Conservation (phyloP, 1,140 invertebrate genomes). For the Sitophilus oryzae region DNA sequence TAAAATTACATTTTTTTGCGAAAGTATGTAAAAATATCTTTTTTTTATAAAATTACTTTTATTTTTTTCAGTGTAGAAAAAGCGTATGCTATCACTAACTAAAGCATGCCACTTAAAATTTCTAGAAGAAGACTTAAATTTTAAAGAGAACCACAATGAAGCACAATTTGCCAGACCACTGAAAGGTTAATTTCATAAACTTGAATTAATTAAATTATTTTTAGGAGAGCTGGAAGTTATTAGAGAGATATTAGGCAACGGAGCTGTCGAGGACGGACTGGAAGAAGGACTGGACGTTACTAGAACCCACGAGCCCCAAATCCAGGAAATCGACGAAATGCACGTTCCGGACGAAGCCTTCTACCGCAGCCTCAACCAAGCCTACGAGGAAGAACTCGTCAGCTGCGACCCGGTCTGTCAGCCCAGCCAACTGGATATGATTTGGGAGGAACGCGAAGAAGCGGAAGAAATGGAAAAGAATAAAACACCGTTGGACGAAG, state of each 20-base stretch:
- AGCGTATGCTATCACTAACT: background rate
- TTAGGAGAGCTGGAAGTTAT: constrained; percentile 52
- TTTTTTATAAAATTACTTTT: too few relatives aligned
- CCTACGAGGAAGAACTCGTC: constrained; percentile 73
- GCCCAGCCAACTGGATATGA: constrained; percentile 69
- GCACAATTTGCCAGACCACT: background rate
- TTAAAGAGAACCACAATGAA: too few relatives aligned
- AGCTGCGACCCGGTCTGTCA: constrained; percentile 57
- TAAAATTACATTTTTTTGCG: too few relatives aligned
- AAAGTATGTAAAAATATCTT: too few relatives aligned
- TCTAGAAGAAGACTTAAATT: too few relatives aligned
- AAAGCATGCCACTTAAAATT: too few relatives aligned
- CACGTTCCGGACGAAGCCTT: constrained; percentile 75
- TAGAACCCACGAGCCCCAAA: constrained; percentile 38
- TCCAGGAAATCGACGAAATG: constrained; percentile 51
- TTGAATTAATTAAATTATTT: constrained; percentile 11
- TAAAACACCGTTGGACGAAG: constrained; percentile 47
- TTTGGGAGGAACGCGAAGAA: constrained; percentile 67
- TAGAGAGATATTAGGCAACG: constrained; percentile 55
- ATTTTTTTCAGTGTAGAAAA: too few relatives aligned
- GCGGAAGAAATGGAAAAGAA: constrained; percentile 37
- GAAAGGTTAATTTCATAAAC: background rate
- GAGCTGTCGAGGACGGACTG: constrained; percentile 54
- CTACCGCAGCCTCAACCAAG: constrained; percentile 81
- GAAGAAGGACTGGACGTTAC: constrained; percentile 54